Conservation (phyloP, 1,140 invertebrate genomes). For the Diploscapter pachys region DNA sequence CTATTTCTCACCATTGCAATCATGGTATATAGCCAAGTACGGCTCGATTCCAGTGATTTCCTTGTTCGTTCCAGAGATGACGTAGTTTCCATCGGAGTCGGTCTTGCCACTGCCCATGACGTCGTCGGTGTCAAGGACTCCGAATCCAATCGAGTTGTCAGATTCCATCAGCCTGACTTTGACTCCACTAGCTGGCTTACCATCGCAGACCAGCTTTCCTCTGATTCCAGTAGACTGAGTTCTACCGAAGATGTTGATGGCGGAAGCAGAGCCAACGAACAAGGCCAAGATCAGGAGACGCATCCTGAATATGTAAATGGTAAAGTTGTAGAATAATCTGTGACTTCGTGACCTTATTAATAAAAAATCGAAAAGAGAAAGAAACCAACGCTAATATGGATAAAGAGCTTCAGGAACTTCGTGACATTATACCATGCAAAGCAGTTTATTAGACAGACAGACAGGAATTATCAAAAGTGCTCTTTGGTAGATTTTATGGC, state of each 20-base stretch:
- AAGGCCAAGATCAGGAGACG: background rate
- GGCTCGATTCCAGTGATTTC: constrained; percentile 47
- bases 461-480: no score
- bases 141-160: constrained; percentile 20
- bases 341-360: no score
- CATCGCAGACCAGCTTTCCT: constrained; percentile 22
- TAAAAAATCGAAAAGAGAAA: no score
- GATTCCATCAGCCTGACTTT: constrained; percentile 32
- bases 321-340: no score
- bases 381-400: no score
- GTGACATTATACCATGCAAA: no score
- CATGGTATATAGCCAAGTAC: constrained; percentile 47
- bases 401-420: no score
- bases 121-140: constrained; percentile 39
- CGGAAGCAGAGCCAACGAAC: constrained; percentile 15
- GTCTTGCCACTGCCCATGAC: constrained; percentile 41
- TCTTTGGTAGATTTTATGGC: no score
- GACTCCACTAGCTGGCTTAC: constrained; percentile 26
- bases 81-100: constrained; percentile 36
- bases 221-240: constrained; percentile 27
- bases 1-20: constrained; percentile 37
- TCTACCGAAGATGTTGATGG: constrained; percentile 22
- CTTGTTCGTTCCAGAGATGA: constrained; percentile 36
- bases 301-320: constrained; percentile 1
- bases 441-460: no score